These are phyloP conservation scores for Pseudochirops cupreus DNA, from an alignment of 2,797 vertebrate genomes.

Conservation along the genomic window DNA sequence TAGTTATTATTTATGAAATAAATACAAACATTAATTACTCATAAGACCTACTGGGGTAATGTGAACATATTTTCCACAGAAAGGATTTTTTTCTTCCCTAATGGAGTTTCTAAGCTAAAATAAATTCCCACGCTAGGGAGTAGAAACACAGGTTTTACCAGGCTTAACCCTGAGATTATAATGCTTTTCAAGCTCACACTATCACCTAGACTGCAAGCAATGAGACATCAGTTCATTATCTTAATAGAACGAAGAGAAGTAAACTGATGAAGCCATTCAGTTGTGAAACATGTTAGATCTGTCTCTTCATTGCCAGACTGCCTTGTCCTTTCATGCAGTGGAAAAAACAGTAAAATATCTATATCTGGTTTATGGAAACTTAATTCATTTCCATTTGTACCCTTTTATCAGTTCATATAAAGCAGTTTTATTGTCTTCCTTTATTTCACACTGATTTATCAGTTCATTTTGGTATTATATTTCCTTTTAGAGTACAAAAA, in stretches of 20 bases:
- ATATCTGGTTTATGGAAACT: slow-evolving; percentile 18
- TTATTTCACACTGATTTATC: slow-evolving; percentile 19
- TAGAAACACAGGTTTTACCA: background rate
- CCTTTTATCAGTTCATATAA: slow-evolving; percentile 47
- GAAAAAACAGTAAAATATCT: slow-evolving; percentile 20
- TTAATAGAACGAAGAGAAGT: slow-evolving; percentile 52
- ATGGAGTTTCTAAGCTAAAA: slow-evolving; percentile 44
- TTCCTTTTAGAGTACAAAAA: background rate
- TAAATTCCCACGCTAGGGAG: background rate
- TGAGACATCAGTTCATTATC: slow-evolving; percentile 37
- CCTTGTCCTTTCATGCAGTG: slow-evolving; percentile 14
- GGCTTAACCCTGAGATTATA: slow-evolving; percentile 35
- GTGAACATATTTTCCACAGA: background rate
- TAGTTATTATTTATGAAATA: background rate
- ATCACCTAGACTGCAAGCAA: slow-evolving; percentile 46
- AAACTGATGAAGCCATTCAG: slow-evolving; percentile 14
- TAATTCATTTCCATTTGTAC: slow-evolving; percentile 41
- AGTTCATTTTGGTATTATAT: slow-evolving; percentile 43
- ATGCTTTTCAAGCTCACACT: slow-evolving; percentile 21
- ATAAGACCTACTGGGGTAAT: background rate
- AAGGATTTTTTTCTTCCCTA: background rate
- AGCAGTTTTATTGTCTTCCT: slow-evolving; percentile 36
- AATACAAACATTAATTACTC: background rate
- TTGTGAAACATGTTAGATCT: slow-evolving; percentile 6
- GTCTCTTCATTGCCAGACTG: slow-evolving; percentile 45